phyloP scores from a whole-genome alignment of 2,113 vertebrate genomes.

The Ancistrus triradiatus region DNA sequence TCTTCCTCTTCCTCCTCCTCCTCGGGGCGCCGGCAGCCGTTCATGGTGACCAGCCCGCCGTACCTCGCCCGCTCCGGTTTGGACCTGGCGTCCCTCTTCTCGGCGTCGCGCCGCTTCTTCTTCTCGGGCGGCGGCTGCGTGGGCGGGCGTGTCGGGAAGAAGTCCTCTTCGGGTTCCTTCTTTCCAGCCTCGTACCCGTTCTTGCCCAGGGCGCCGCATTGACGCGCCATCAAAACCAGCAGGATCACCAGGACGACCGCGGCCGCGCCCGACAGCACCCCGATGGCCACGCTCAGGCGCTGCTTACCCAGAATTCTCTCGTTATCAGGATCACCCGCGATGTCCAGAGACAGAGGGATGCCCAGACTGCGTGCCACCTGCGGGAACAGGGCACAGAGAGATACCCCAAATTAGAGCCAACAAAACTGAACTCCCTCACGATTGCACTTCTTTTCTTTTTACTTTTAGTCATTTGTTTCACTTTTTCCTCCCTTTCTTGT shows the following conservation, averaged over 20 bases:
- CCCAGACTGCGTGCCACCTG: slow-evolving; percentile 88
- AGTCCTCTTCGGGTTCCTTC: slow-evolving; percentile 91
- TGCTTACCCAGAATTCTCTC: slow-evolving; percentile 85
- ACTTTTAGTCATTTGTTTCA: no score
- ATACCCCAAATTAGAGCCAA: no score
- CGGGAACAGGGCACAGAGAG: slow-evolving; percentile 1
- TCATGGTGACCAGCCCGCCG: slow-evolving; percentile 74
- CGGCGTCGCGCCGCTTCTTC: slow-evolving; percentile 12
- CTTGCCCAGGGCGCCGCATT: slow-evolving; percentile 85
- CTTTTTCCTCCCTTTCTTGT: no score
- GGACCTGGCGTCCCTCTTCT: slow-evolving; percentile 46
- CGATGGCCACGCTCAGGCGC: slow-evolving; percentile 85
- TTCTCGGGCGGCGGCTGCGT: slow-evolving; percentile 69
- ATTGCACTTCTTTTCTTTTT: no score
- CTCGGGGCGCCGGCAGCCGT: slow-evolving; percentile 62
- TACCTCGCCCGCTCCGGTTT: slow-evolving; percentile 91
- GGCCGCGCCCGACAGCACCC: slow-evolving; percentile 86
- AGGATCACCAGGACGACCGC: slow-evolving; percentile 90
- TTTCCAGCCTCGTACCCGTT: slow-evolving; percentile 92
- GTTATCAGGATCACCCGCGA: slow-evolving; percentile 90
- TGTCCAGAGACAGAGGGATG: slow-evolving; percentile 85
- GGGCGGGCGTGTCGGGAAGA: slow-evolving; percentile 86
- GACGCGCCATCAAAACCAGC: slow-evolving; percentile 87
- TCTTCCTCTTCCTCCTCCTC: slow-evolving; percentile 61
- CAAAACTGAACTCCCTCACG: no score